Conservation (phyloP, 2,797 vertebrate species). For the Chaenodraco wilsoni region DNA sequence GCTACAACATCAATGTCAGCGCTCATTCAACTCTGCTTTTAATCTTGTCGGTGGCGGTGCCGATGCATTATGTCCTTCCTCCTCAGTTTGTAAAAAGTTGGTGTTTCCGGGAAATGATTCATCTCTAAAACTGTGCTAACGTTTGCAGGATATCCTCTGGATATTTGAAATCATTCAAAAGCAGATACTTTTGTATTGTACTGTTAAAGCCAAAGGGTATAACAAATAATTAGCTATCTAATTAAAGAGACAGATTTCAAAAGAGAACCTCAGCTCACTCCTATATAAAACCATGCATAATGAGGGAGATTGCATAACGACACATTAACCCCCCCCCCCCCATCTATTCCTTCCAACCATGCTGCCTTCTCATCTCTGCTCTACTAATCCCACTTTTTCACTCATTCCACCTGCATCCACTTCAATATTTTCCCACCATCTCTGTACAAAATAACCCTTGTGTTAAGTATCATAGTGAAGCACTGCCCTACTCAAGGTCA, state of each 20-base stretch:
- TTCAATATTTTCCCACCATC: not conserved
- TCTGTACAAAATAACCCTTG: slow-evolving; percentile 6
- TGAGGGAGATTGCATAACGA: not conserved
- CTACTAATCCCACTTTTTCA: too few relatives aligned
- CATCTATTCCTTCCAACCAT: not conserved
- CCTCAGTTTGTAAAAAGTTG: not conserved
- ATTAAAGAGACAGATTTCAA: not conserved
- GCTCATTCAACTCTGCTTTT: slow-evolving; percentile 18
- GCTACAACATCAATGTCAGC: slow-evolving; percentile 22
- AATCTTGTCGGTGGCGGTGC: slow-evolving; percentile 13
- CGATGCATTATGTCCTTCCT: not conserved
- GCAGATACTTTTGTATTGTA: too few relatives aligned
- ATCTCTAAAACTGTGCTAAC: not conserved
- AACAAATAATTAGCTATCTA: too few relatives aligned
- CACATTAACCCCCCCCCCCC: not conserved
- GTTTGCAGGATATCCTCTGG: not conserved
- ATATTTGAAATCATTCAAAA: not conserved
- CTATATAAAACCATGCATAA: not conserved
- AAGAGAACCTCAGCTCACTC: not conserved
- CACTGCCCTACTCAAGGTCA: slow-evolving; percentile 22
- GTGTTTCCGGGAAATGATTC: not conserved
- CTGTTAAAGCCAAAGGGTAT: not conserved
- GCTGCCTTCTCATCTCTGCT: not conserved
- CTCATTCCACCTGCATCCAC: slow-evolving; percentile 6
- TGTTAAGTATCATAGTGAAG: slow-evolving; percentile 18